A percentile compares a stretch with the other conserved stretches of the same genome.
phyloP scores from a whole-genome alignment of 2,797 vertebrate genomes.

The Hoplostethus mediterraneus region DNA sequence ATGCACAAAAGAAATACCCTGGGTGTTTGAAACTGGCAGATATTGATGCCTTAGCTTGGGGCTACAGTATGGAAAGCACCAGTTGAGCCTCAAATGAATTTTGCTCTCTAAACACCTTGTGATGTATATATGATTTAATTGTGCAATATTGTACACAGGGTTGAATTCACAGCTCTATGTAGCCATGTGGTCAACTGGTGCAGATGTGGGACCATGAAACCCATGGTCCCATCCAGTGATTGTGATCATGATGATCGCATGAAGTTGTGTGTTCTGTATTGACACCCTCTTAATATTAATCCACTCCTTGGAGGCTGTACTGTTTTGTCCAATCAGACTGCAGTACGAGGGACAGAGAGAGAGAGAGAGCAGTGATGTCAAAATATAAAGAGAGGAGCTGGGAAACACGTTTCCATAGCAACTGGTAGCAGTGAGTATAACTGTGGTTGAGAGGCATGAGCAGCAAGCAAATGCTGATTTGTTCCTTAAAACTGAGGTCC shows the following conservation, averaged over 20 bases:
- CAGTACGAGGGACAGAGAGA: slow-evolving; percentile 45
- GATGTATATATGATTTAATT: slow-evolving; percentile 2
- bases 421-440: slow-evolving; percentile 82
- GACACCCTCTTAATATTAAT: slow-evolving; percentile 69
- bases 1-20: slow-evolving; percentile 48
- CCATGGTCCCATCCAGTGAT: slow-evolving; percentile 6
- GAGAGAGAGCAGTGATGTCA: slow-evolving; percentile 58
- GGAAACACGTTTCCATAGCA: slow-evolving; percentile 84
- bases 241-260: slow-evolving; percentile 44
- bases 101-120: slow-evolving; percentile 24
- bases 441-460: slow-evolving; percentile 83
- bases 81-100: slow-evolving; percentile 41
- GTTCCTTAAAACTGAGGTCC: slow-evolving; percentile 69
- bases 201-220: slow-evolving; percentile 7
- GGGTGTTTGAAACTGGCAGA: slow-evolving; percentile 45
- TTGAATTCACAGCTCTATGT: slow-evolving; percentile 10
- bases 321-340: slow-evolving; percentile 69
- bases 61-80: slow-evolving; percentile 48
- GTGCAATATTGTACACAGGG: slow-evolving; percentile 9
- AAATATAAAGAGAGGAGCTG: slow-evolving; percentile 65
- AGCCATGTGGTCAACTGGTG: slow-evolving; percentile 1
- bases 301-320: slow-evolving; percentile 58
- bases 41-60: slow-evolving; percentile 42
- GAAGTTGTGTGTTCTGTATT: slow-evolving; percentile 55
- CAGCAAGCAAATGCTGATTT: slow-evolving; percentile 82